phyloP scores from a whole-genome alignment of 2,113 vertebrate genomes.

The Procapra przewalskii region DNA sequence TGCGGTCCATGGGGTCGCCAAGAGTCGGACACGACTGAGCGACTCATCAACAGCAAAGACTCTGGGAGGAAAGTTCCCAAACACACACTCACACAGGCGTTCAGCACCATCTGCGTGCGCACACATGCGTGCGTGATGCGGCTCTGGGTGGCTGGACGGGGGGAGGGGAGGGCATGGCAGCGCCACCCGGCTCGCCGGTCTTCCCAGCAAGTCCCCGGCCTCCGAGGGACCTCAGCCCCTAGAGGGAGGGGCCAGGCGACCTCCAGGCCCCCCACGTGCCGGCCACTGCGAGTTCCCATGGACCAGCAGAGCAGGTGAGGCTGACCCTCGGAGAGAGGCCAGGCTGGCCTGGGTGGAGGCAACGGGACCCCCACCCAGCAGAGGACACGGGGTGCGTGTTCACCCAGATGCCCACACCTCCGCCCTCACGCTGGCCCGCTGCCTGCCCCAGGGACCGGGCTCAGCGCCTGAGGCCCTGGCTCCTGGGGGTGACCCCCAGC shows the following conservation, averaged over 20 bases:
- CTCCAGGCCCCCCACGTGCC: not conserved
- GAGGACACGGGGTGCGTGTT: fast-evolving
- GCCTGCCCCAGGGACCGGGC: not conserved
- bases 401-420: not conserved
- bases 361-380: not conserved
- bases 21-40: not conserved
- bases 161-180: not conserved
- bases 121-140: fast-evolving
- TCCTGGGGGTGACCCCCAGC: not conserved
- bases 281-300: not conserved
- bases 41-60: not conserved
- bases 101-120: fast-evolving
- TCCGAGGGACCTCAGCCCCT: not conserved
- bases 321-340: not conserved
- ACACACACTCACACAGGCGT: not conserved
- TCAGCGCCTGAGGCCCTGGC: not conserved
- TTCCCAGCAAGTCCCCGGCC: not conserved
- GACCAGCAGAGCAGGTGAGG: not conserved
- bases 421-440: fast-evolving
- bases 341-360: not conserved
- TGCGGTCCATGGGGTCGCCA: not conserved
- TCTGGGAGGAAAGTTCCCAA: not conserved
- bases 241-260: not conserved
- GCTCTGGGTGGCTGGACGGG: not conserved
- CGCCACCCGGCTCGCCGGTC: fast-evolving